phyloP scores from a whole-genome alignment of 1,140 invertebrate genomes.

The Platyscapa corneri region DNA sequence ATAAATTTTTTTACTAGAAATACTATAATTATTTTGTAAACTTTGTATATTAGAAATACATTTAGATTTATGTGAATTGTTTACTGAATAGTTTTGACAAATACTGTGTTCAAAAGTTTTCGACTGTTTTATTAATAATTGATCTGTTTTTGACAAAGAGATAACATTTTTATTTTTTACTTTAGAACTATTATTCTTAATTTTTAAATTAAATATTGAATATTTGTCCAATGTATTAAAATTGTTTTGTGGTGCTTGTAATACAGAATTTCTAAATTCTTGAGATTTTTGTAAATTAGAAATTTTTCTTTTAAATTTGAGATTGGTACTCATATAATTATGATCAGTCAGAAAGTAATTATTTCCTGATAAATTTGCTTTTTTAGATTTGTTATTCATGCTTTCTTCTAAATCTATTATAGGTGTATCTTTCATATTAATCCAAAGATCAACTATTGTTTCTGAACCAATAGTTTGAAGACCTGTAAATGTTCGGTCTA shows the following conservation, averaged over 20 bases:
- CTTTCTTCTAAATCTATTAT: too few relatives aligned
- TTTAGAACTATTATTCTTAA: neutral
- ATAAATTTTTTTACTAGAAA: constrained; percentile 15
- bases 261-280: neutral
- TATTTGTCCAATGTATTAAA: neutral
- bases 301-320: neutral
- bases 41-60: neutral
- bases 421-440: constrained; percentile 71
- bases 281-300: neutral
- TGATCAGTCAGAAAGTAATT: constrained; percentile 34
- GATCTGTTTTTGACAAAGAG: neutral
- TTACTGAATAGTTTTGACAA: neutral
- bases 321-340: neutral
- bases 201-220: neutral
- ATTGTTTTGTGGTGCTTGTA: neutral
- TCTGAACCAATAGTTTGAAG: constrained; percentile 88
- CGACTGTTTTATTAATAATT: neutral
- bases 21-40: neutral
- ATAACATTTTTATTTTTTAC: constrained; percentile 29
- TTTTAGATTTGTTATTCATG: constrained; percentile 6
- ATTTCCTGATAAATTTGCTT: constrained; percentile 11
- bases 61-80: neutral
- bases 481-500: constrained; percentile 90
- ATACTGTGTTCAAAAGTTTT: neutral
- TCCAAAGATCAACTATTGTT: constrained; percentile 83